Evolutionary conservation across 2,888 invertebrate species (phyloP), one percentile per base, ranked within the genome.

Genomic region (Dicycla oo): DNA sequence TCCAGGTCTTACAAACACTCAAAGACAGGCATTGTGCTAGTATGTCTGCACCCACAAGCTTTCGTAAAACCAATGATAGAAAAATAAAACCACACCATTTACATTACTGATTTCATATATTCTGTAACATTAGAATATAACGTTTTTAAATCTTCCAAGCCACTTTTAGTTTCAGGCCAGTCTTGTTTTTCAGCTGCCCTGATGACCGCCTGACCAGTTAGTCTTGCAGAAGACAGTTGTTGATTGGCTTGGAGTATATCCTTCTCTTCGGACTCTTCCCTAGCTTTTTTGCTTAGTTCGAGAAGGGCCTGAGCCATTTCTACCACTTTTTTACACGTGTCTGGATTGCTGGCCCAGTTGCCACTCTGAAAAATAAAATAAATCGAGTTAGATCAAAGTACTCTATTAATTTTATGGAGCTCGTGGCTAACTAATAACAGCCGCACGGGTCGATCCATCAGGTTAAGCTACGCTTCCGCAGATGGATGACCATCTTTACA

Each of bases 261-360:
- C 15, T 94, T 94, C 3, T 94, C 94, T 11, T 92, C 91, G 1
- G 94, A 92, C 13, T 95, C 94, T 57, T 95, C 91, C 2, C 93
- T 90, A 2, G 97, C 97, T 75, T 96, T 95, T 53, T 97, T 87
- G 73, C 97, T 97, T 43, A 94, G 93, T 77, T 97, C 96, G 20
- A 97, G 96, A 30, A 98, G 92, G 64, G 96, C 94, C 30, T 93
- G 91, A 54, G 97, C 97, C 13, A 98, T 90, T 66, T 96, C 92
- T 20, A 98, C 91, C 0, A 98, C 97, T 88, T 97, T 96, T 73
- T 96, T 92, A 85, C 97, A 97, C 7, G 96, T 95, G 0, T 96
- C 95, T 0, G 97, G 95, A 81, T 96, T 96, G 73, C 96, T 96
- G 3, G 96, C 92, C 97, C 97, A 97, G 76, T 89, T 93, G 30